Evolutionary conservation across 2,797 vertebrate genomes (phyloP).

Genomic region (Lerista edwardsae): DNA sequence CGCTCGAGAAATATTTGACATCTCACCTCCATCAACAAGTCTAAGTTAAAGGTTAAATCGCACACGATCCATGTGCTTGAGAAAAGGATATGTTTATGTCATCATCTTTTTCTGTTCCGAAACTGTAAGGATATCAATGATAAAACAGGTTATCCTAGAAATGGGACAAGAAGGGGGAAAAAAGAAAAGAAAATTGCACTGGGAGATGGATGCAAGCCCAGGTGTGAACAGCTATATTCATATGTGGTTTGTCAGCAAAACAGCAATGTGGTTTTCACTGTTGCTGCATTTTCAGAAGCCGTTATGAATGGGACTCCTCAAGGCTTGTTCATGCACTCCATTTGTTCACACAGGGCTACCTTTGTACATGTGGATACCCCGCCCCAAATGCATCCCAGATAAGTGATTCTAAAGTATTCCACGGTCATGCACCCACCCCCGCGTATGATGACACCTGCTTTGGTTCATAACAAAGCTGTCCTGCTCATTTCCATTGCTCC

Average conservation of each 20-base stretch:
- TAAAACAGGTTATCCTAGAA: constrained; percentile 25
- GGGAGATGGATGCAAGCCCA: background rate
- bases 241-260: background rate
- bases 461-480: too few species aligned
- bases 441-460: too few species aligned
- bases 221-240: background rate
- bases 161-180: constrained; percentile 22
- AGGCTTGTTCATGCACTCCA: background rate
- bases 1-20: constrained; percentile 76
- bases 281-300: constrained; percentile 13
- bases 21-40: constrained; percentile 76
- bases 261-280: background rate
- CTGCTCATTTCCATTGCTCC: too few species aligned
- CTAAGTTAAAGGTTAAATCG: constrained; percentile 80
- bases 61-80: constrained; percentile 69
- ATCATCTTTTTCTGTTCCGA: constrained; percentile 71
- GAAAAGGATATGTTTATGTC: constrained; percentile 75
- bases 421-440: too few species aligned
- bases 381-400: too few species aligned
- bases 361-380: background rate
- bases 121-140: constrained; percentile 33
- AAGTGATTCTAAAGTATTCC: too few species aligned
- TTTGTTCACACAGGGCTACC: background rate
- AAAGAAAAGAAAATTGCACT: background rate
- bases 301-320: background rate